Conservation (phyloP, 2,797 vertebrate species). For the Clarias pachynema region DNA sequence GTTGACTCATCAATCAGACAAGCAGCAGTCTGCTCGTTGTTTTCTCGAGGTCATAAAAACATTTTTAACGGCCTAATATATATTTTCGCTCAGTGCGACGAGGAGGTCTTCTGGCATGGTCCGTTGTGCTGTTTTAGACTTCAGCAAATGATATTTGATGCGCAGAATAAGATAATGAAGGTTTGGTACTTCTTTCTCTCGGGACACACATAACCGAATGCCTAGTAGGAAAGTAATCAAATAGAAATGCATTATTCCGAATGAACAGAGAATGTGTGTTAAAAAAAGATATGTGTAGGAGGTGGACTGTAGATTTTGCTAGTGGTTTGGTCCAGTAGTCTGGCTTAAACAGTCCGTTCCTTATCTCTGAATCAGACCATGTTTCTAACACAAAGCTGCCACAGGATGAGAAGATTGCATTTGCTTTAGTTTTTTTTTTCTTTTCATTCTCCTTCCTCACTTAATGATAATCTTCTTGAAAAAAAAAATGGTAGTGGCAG, state of each 20-base stretch:
- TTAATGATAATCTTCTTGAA: not conserved
- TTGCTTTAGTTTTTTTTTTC: not conserved
- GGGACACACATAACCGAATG: not conserved
- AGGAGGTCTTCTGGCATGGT: not conserved
- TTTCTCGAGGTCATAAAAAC: conserved; percentile 12
- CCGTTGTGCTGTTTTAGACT: not conserved
- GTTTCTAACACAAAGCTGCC: not conserved
- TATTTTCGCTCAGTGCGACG: not conserved
- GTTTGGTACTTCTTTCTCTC: not conserved
- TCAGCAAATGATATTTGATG: conserved; percentile 2
- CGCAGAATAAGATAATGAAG: not conserved
- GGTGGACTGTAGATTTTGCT: not conserved
- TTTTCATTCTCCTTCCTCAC: not conserved
- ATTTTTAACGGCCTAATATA: not conserved
- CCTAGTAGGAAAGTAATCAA: not conserved
- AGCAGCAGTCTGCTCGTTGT: conserved; percentile 22
- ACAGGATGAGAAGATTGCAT: not conserved
- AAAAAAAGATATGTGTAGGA: not conserved
- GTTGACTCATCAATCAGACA: conserved; percentile 39
- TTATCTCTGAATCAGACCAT: not conserved
- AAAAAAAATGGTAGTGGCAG: not conserved
- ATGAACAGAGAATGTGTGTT: not conserved
- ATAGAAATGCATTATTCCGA: not conserved
- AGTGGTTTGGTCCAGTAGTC: not conserved
- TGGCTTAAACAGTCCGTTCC: not conserved